Percentiles rank a stretch among this genome's conserved stretches.
Evolutionary conservation across 2,888 invertebrate genomes (phyloP).

Genomic region (Cantharis nigra): DNA sequence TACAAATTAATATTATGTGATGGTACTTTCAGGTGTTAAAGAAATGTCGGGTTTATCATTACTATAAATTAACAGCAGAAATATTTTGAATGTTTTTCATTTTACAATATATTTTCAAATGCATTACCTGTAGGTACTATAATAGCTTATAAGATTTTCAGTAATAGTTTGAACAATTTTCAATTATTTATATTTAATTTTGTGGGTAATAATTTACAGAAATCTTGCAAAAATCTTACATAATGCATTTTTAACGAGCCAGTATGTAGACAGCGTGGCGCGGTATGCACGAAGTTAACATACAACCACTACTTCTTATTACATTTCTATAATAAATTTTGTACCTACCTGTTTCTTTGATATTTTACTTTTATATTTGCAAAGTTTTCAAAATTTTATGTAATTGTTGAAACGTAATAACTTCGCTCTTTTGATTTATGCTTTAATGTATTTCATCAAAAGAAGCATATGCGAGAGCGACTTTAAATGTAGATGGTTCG

Average conservation of each 20-base stretch:
- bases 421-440: not conserved
- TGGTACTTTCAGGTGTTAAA: no score
- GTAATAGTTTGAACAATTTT: not conserved
- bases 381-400: not conserved
- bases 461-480: not conserved
- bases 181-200: not conserved
- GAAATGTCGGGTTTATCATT: no score
- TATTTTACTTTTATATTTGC: not conserved
- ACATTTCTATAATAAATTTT: not conserved
- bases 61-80: no score
- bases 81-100: not conserved
- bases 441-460: not conserved
- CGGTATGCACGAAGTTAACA: not conserved
- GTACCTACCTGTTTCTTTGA: not conserved
- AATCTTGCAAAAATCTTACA: not conserved
- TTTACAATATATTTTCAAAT: not conserved
- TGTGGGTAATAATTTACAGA: not conserved
- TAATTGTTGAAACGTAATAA: not conserved
- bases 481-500: not conserved
- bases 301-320: not conserved
- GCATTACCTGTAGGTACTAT: not conserved
- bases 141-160: not conserved
- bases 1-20: no score
- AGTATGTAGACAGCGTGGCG: conserved; percentile 11
- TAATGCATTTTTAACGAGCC: conserved; percentile 9